Conservation (phyloP, 2,113 vertebrate genomes). For the Xenopus tropicalis region DNA sequence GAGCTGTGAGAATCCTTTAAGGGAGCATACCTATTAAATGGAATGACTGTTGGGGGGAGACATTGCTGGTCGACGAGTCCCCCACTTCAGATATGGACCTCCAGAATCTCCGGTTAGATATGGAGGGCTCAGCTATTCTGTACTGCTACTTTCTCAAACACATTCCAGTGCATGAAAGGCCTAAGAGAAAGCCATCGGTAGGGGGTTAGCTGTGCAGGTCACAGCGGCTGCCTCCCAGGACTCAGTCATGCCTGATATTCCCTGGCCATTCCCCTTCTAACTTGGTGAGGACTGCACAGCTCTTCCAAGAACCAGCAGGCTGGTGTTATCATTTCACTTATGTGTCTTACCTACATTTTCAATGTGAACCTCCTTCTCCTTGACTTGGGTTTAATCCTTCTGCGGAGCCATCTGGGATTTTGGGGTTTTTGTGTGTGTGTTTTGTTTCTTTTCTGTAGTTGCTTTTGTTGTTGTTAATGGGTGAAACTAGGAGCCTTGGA, state of each 20-base stretch:
- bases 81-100: neutral
- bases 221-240: slow-evolving; percentile 1
- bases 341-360: slow-evolving; percentile 28
- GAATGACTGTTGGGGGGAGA: slow-evolving; percentile 18
- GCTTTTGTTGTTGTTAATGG: neutral
- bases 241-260: neutral
- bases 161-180: slow-evolving; percentile 15
- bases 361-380: slow-evolving; percentile 25
- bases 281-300: slow-evolving; percentile 22
- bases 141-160: slow-evolving; percentile 17
- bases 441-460: neutral
- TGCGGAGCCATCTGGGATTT: slow-evolving; percentile 1
- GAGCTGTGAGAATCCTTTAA: slow-evolving; percentile 31
- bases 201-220: slow-evolving; percentile 17
- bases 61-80: slow-evolving; percentile 24
- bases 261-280: neutral
- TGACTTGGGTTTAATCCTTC: neutral
- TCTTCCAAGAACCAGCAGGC: slow-evolving; percentile 31
- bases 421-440: too few relatives aligned
- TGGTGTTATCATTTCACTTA: slow-evolving; percentile 31
- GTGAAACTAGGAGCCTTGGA: neutral
- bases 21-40: neutral
- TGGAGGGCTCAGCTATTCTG: slow-evolving; percentile 3
- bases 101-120: neutral
- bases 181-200: slow-evolving; percentile 4